Evolutionary conservation across 2,888 invertebrate genomes (phyloP).

Genomic region (Venusia cambrica): DNA sequence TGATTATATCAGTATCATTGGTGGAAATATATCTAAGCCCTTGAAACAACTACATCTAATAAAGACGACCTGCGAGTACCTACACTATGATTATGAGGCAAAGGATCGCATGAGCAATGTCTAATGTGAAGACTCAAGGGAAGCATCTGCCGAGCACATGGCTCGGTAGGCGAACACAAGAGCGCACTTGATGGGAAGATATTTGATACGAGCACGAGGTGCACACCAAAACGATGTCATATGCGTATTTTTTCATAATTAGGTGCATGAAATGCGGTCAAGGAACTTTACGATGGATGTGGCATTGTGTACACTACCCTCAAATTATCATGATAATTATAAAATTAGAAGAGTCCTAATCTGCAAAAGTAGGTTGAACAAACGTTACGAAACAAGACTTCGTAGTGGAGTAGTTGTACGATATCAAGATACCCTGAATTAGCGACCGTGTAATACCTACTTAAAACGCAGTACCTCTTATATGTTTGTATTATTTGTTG

Average conservation of each 20-base stretch:
- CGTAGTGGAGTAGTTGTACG: conserved; percentile 23
- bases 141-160: conserved; percentile 75
- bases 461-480: conserved; percentile 23
- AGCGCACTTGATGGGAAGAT: conserved; percentile 60
- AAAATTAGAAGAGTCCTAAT: conserved; percentile 36
- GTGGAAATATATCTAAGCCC: too few species aligned
- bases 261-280: conserved; percentile 52
- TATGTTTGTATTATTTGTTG: too few species aligned
- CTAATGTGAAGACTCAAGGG: conserved; percentile 45
- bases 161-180: conserved; percentile 49
- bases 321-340: conserved; percentile 38
- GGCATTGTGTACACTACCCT: conserved; percentile 26
- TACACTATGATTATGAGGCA: conserved; percentile 17
- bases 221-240: conserved; percentile 48
- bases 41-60: too few species aligned
- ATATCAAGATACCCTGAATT: conserved; percentile 28
- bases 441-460: too few species aligned
- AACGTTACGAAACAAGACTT: conserved; percentile 38
- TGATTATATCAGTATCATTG: too few species aligned
- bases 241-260: conserved; percentile 50
- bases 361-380: conserved; percentile 41
- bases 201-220: conserved; percentile 56
- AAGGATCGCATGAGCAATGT: conserved; percentile 35
- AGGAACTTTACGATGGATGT: conserved; percentile 45
- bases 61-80: conserved; percentile 21